Percentiles rank a stretch among this genome's conserved stretches.
These are phyloP conservation scores for Catocala fraxini DNA, from an alignment of 2,888 invertebrate species.

Conservation along the genomic window DNA sequence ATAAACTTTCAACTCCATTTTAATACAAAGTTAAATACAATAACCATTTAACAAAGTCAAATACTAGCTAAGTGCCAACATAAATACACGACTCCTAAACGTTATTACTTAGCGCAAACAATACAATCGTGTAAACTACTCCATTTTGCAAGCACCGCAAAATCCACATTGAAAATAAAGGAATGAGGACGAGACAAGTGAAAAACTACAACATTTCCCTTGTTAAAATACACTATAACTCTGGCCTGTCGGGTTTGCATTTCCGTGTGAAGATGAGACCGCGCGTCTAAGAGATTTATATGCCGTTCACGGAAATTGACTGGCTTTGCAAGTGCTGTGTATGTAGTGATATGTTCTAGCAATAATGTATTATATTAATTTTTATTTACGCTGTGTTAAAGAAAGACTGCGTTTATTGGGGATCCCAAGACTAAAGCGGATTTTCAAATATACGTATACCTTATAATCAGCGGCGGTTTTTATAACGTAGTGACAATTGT, in stretches of 20 bases:
- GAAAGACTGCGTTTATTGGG: too few relatives aligned
- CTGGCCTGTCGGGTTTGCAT: slow-evolving; percentile 74
- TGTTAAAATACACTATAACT: slow-evolving; percentile 80
- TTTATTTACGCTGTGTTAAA: background rate
- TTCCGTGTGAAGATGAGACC: slow-evolving; percentile 74
- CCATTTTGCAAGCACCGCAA: slow-evolving; percentile 31
- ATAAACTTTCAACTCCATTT: too few relatives aligned
- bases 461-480: too few relatives aligned
- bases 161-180: slow-evolving; percentile 54
- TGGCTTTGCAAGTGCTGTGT: slow-evolving; percentile 48
- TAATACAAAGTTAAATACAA: too few relatives aligned
- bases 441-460: too few relatives aligned
- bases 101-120: background rate
- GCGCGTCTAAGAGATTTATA: slow-evolving; percentile 79
- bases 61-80: too few relatives aligned
- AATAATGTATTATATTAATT: background rate
- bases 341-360: slow-evolving; percentile 22
- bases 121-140: slow-evolving; percentile 32
- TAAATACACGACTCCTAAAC: too few relatives aligned
- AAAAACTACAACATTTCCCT: slow-evolving; percentile 83
- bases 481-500: too few relatives aligned
- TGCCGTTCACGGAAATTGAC: slow-evolving; percentile 79
- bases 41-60: too few relatives aligned
- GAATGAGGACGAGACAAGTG: slow-evolving; percentile 57
- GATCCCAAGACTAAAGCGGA: too few relatives aligned